Percentiles rank a stretch among this genome's conserved stretches.
Evolutionary conservation across 2,113 vertebrate species (phyloP).

Genomic region (Xyrauchen texanus): DNA sequence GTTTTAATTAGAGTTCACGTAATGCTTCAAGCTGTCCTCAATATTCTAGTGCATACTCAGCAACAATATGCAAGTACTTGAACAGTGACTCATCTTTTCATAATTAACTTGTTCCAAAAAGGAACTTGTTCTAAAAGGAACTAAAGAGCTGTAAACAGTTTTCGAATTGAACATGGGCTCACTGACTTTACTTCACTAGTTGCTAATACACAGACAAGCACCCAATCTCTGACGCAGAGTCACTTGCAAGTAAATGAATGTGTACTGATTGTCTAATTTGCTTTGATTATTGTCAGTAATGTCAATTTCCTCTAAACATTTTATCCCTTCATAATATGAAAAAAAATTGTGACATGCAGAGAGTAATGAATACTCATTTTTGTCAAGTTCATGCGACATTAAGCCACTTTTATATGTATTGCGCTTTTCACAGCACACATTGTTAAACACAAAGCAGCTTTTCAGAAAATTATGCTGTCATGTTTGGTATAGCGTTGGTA

Average conservation of each 20-base stretch:
- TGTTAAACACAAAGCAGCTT: too few species aligned
- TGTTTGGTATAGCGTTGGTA: too few species aligned
- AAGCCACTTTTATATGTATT: too few species aligned
- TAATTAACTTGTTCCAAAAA: not conserved
- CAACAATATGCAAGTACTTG: conserved; percentile 12
- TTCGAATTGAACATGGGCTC: conserved; percentile 24
- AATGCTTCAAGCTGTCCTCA: too few species aligned
- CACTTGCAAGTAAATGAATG: not conserved
- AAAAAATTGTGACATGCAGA: too few species aligned
- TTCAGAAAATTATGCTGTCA: too few species aligned
- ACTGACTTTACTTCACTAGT: too few species aligned
- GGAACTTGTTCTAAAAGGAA: not conserved
- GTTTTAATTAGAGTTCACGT: conserved; percentile 24
- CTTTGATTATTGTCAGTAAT: not conserved
- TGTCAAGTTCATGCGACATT: too few species aligned
- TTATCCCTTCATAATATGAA: not conserved
- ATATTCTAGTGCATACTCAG: not conserved
- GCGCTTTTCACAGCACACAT: too few species aligned
- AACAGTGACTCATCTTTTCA: conserved; percentile 39
- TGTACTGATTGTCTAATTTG: not conserved
- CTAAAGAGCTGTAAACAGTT: conserved; percentile 36
- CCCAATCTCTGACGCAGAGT: conserved; percentile 31
- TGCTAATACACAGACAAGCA: conserved; percentile 10
- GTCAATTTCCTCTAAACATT: not conserved
- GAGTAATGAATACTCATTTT: too few species aligned